Evolutionary conservation across 2,113 vertebrate species (phyloP).

Genomic region (Electrona antarctica): DNA sequence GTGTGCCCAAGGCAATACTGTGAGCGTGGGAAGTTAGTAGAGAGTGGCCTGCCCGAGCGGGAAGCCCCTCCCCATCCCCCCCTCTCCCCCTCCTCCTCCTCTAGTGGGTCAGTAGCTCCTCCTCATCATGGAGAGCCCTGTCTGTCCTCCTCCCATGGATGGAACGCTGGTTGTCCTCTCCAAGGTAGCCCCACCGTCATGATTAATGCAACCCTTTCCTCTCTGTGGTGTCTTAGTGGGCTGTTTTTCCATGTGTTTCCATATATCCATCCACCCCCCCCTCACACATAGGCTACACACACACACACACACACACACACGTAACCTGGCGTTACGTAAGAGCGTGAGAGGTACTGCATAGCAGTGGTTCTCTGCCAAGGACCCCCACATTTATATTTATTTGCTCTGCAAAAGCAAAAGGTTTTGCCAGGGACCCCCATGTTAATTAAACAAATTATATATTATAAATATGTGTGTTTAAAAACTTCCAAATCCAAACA

Average conservation of each 20-base stretch:
- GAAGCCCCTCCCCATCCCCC: slow-evolving; percentile 24
- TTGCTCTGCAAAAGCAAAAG: no score
- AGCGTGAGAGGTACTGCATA: no score
- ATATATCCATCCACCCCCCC: slow-evolving; percentile 19
- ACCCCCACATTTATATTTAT: no score
- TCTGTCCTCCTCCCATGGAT: slow-evolving; percentile 41
- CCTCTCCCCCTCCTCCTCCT: neutral
- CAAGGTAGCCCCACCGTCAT: slow-evolving; percentile 67
- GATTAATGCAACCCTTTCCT: slow-evolving; percentile 72
- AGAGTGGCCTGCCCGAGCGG: slow-evolving; percentile 30
- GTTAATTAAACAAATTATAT: no score
- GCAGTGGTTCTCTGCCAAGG: no score
- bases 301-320: neutral
- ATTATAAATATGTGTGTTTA: no score
- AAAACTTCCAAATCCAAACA: no score
- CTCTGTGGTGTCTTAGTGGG: slow-evolving; percentile 45
- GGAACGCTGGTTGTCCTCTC: slow-evolving; percentile 68
- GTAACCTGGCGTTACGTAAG: no score
- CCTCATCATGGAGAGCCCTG: no score
- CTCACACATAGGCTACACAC: slow-evolving; percentile 4
- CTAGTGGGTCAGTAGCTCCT: neutral
- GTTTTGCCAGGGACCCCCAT: no score
- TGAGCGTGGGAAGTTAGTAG: slow-evolving; percentile 42
- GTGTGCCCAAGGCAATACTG: slow-evolving; percentile 45
- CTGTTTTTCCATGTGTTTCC: slow-evolving; percentile 50